phyloP scores from a whole-genome alignment of 2,797 vertebrate genomes.

The Poeciliopsis turneri region DNA sequence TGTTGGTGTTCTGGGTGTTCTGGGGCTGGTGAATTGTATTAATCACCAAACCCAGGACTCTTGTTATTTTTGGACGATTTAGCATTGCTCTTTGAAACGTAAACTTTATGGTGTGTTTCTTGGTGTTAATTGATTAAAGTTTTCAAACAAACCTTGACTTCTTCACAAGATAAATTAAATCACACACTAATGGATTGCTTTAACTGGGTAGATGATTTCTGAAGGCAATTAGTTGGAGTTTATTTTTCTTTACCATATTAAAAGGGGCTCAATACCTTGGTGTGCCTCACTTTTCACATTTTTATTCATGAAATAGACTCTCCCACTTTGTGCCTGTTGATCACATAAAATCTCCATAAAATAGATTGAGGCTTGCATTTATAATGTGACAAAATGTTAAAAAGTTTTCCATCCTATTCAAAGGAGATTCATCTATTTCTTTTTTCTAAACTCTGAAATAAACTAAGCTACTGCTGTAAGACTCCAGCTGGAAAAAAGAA shows the following conservation, averaged over 20 bases:
- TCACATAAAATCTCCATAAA: background rate
- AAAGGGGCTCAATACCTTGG: background rate
- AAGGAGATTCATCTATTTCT: slow-evolving; percentile 34
- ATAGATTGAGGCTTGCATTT: background rate
- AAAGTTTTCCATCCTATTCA: background rate
- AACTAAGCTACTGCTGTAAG: slow-evolving; percentile 62
- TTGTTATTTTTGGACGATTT: background rate
- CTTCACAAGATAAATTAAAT: background rate
- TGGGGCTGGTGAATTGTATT: background rate
- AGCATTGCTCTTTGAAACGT: background rate
- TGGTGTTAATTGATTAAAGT: background rate
- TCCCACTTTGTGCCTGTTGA: background rate
- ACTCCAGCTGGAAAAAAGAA: slow-evolving; percentile 46
- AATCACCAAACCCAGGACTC: background rate
- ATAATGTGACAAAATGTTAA: background rate
- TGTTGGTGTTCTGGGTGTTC: background rate
- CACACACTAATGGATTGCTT: background rate
- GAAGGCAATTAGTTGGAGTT: background rate
- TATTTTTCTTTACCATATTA: background rate
- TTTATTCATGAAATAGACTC: background rate
- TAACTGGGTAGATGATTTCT: background rate
- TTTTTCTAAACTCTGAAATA: slow-evolving; percentile 55
- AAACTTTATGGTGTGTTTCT: background rate
- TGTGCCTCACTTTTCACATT: background rate
- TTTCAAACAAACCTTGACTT: background rate